Conservation (phyloP, 2,888 invertebrate species). For the Zaprionus lineosus region DNA sequence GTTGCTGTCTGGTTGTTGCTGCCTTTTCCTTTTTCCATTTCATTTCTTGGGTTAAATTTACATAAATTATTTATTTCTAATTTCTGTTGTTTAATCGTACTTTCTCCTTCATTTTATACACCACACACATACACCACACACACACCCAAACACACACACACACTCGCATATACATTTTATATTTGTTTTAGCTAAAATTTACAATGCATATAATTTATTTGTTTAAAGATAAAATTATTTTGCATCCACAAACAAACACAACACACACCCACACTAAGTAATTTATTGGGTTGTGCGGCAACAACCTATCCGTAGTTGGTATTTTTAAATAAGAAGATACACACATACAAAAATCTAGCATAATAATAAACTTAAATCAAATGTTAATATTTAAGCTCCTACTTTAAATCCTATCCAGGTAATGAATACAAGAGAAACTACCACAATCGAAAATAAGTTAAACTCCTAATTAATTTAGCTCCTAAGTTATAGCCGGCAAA, state of each 20-base stretch:
- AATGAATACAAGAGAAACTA: conserved; percentile 8
- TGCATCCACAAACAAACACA: too few species aligned
- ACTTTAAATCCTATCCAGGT: conserved; percentile 43
- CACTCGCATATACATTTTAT: too few species aligned
- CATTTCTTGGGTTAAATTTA: too few species aligned
- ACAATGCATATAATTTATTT: conserved; percentile 2
- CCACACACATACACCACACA: background rate
- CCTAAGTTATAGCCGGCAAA: too few species aligned
- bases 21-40: conserved; percentile 25
- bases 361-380: conserved; percentile 46
- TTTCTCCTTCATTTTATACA: conserved; percentile 34
- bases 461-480: conserved; percentile 29
- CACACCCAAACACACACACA: conserved; percentile 2
- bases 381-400: conserved; percentile 62
- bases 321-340: conserved; percentile 19
- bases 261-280: conserved; percentile 19
- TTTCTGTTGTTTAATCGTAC: conserved; percentile 13
- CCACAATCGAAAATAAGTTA: too few species aligned
- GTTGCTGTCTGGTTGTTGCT: conserved; percentile 24
- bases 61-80: conserved; percentile 1
- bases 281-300: conserved; percentile 30
- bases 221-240: conserved; percentile 15
- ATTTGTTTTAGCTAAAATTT: conserved; percentile 12
- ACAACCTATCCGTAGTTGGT: conserved; percentile 18
- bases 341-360: conserved; percentile 35